A percentile compares a stretch with the other conserved stretches of the same genome.
These are phyloP conservation scores for Acanthopleura granulata DNA, from an alignment of 2,888 invertebrate species.

Conservation along the genomic window DNA sequence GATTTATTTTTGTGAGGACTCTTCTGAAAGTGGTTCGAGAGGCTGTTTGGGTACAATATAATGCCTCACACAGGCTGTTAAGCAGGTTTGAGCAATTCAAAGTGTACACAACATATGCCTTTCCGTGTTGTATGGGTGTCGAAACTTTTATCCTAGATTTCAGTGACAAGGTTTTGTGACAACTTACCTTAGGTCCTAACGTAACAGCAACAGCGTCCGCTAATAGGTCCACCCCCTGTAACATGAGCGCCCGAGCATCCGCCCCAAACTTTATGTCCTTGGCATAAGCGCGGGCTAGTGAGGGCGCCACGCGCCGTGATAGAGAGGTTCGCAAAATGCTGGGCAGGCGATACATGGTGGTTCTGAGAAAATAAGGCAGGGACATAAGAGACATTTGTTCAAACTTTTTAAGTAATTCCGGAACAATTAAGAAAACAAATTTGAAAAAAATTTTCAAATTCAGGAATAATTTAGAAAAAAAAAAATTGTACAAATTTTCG, in stretches of 20 bases:
- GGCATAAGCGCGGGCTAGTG: conserved; percentile 71
- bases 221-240: conserved; percentile 96
- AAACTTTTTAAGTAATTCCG: neutral
- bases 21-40: no score
- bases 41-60: no score
- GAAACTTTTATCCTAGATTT: no score
- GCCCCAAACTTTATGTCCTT: conserved; percentile 99
- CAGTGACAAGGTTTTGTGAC: no score
- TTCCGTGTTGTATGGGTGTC: no score
- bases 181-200: conserved; percentile 93
- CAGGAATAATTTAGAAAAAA: no score
- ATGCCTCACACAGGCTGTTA: no score
- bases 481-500: no score
- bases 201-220: conserved; percentile 99
- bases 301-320: conserved; percentile 63
- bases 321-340: conserved; percentile 75
- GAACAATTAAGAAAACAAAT: neutral
- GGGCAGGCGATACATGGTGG: conserved; percentile 81
- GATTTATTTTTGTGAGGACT: no score
- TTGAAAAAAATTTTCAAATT: no score
- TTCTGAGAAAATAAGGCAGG: neutral
- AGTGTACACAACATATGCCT: no score
- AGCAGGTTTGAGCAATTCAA: no score
- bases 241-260: conserved; percentile 96
- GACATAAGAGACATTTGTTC: neutral